Evolutionary conservation across 1,140 invertebrate species (phyloP).

Genomic region (Papilio dardanus): DNA sequence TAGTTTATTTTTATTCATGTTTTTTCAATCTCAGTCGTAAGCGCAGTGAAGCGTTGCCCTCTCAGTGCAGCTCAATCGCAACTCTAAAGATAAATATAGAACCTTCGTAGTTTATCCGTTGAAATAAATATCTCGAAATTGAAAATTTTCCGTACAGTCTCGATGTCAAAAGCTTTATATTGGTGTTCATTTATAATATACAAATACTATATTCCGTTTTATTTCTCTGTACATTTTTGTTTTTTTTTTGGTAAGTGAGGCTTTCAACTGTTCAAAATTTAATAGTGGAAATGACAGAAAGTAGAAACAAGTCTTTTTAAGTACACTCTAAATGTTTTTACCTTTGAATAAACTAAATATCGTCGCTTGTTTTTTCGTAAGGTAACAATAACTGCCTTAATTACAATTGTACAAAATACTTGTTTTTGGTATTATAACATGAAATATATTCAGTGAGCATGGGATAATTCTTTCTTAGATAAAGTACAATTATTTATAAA

Average conservation of each 20-base stretch:
- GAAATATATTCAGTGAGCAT: no score
- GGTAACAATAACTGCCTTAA: no score
- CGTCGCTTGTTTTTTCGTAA: no score
- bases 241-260: no score
- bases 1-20: constrained; percentile 17
- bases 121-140: constrained; percentile 20
- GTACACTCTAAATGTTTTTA: no score
- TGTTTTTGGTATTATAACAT: no score
- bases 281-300: no score
- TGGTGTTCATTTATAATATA: background rate
- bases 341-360: no score
- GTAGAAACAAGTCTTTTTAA: no score
- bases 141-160: constrained; percentile 7
- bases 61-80: constrained; percentile 17
- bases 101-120: background rate
- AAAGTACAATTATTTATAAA: no score
- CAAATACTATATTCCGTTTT: background rate
- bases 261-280: no score
- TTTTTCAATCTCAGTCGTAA: constrained; percentile 18
- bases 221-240: background rate
- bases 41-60: background rate
- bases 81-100: constrained; percentile 12
- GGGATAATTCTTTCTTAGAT: background rate
- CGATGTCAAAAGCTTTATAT: background rate
- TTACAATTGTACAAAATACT: no score